A percentile compares a stretch with the other conserved stretches of the same genome.
Evolutionary conservation across 1,140 invertebrate species (phyloP).

Genomic region (Sitophilus oryzae): DNA sequence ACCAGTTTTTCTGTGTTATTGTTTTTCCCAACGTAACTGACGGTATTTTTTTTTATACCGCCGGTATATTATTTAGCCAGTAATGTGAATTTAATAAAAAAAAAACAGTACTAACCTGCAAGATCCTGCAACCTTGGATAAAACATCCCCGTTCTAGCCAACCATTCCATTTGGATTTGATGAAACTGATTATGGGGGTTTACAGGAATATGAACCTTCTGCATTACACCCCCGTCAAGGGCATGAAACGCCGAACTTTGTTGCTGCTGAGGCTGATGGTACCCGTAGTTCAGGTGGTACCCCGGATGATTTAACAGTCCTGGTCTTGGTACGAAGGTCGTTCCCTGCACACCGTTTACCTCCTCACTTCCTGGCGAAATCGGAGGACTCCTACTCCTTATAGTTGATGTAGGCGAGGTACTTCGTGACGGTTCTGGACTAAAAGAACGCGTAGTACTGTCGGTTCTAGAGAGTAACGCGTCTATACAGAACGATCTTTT

Average conservation of each 20-base stretch:
- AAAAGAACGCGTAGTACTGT: slow-evolving; percentile 32
- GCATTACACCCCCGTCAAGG: slow-evolving; percentile 35
- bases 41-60: no score
- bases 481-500: slow-evolving; percentile 61
- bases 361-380: slow-evolving; percentile 47
- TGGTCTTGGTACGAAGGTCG: slow-evolving; percentile 36
- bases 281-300: slow-evolving; percentile 38
- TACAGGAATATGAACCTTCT: slow-evolving; percentile 31
- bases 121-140: slow-evolving; percentile 72
- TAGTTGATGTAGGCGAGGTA: slow-evolving; percentile 38
- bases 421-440: slow-evolving; percentile 39
- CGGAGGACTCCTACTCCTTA: slow-evolving; percentile 42
- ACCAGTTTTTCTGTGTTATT: no score
- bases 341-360: slow-evolving; percentile 33
- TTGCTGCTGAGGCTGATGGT: slow-evolving; percentile 33
- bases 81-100: no score
- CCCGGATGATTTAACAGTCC: slow-evolving; percentile 37
- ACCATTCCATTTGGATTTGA: slow-evolving; percentile 77
- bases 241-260: slow-evolving; percentile 44
- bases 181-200: slow-evolving; percentile 55
- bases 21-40: no score
- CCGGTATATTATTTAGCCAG: no score
- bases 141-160: slow-evolving; percentile 78
- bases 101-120: slow-evolving; percentile 44
- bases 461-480: slow-evolving; percentile 50